phyloP scores from a whole-genome alignment of 1,140 invertebrate species.

The Chironomus striatipennis region DNA sequence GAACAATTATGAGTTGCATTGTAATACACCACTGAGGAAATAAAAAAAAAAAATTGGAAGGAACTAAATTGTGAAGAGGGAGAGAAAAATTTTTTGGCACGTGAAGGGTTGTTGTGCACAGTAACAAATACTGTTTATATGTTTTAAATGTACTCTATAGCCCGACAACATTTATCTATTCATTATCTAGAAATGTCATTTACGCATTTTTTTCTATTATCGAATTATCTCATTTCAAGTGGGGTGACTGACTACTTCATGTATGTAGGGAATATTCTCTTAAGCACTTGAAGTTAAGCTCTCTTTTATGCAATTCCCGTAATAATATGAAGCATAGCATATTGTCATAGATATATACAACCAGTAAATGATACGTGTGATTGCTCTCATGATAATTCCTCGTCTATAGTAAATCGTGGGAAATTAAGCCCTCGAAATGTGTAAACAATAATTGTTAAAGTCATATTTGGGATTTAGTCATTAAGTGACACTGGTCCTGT shows the following conservation, averaged over 20 bases:
- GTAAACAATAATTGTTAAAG: constrained; percentile 15
- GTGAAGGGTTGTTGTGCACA: constrained; percentile 5
- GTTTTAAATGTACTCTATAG: not conserved
- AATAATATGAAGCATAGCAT: not conserved
- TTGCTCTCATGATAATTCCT: constrained; percentile 20
- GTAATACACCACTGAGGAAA: not conserved
- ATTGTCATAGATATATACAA: not conserved
- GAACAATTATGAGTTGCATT: constrained; percentile 17
- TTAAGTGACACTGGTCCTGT: not conserved
- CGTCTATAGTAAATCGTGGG: not conserved
- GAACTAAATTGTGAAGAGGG: not conserved
- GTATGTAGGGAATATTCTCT: not conserved
- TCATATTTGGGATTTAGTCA: not conserved
- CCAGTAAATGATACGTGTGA: constrained; percentile 22
- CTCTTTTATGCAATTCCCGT: no score
- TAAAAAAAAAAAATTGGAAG: not conserved
- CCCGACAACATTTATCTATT: constrained; percentile 6
- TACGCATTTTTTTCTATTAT: constrained; percentile 21
- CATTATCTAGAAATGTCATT: constrained; percentile 20
- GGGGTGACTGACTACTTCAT: not conserved
- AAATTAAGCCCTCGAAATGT: constrained; percentile 18
- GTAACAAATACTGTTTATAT: constrained; percentile 1
- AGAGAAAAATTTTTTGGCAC: not conserved
- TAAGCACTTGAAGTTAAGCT: not conserved
- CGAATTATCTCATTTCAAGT: constrained; percentile 11